Evolutionary conservation across 2,797 vertebrate species (phyloP), one percentile per base, ranked within the genome.

Genomic region (Clamator glandarius): DNA sequence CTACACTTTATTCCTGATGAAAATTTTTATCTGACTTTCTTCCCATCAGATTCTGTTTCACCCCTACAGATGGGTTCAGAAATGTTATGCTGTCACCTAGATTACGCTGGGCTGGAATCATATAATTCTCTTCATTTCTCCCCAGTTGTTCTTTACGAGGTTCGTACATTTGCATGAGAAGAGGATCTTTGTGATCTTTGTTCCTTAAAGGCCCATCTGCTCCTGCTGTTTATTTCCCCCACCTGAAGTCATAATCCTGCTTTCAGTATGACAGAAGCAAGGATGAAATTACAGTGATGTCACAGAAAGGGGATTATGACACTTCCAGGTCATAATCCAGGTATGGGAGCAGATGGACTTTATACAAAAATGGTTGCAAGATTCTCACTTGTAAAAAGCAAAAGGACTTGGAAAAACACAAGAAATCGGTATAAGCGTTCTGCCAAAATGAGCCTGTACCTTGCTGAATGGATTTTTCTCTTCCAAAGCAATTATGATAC

Each of bases 171-270:
- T 97, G 90, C 93, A 96, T 95, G 87, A 92, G 95, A 97, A 97
- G 83, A 95, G 91, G 87, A 86, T 83, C 78, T 95, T 90, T 94
- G 80, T 84, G 87, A 88, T 82, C 74, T 95, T 92, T 96, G 84
- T 94, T 91, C 81, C 86, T 96, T 72, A 72, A 76, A 50, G 78
- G 72, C 44, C 96, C 96, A 97, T 98, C 96, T 97, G 96, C 89
- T 96, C 91, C 67, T 78, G 62, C 58, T 83, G 55, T 89, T 91
- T 55, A 36, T 84, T 89, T 70, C 81, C 87, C 84, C 94, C 80
- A 97, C 97, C 96, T 97, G 94, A 95, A 96, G 83, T 91, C 72
- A 50, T 97, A 95, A 97, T 97, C 96, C 91, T 70, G 35, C 75
- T 77, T 91, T 90, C 64, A 81, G 58, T 28, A 39, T 28, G 80